Evolutionary conservation across 2,797 vertebrate genomes (phyloP).

Genomic region (Hypotaenidia okinawae): DNA sequence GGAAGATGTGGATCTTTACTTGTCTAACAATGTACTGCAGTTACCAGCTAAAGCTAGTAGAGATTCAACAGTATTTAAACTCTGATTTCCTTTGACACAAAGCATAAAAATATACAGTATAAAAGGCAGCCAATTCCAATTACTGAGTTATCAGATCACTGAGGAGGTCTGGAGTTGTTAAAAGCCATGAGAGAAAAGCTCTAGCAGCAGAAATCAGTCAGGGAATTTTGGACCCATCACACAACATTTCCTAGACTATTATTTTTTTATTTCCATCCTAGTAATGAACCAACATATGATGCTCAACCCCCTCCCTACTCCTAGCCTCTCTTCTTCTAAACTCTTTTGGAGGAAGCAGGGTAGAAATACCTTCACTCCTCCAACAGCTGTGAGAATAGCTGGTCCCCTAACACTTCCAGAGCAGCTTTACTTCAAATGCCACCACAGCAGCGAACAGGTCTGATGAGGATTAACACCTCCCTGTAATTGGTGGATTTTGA

Average conservation of each 20-base stretch:
- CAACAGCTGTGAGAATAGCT: slow-evolving; percentile 15
- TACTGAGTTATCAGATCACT: not conserved
- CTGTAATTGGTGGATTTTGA: slow-evolving; percentile 64
- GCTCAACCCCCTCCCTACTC: not conserved
- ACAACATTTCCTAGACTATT: not conserved
- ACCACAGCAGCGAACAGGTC: slow-evolving; percentile 39
- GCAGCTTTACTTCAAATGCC: slow-evolving; percentile 52
- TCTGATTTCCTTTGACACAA: not conserved
- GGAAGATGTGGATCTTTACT: not conserved
- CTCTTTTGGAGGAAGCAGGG: not conserved
- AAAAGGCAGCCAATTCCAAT: not conserved
- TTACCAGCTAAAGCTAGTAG: not conserved
- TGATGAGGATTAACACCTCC: slow-evolving; percentile 71
- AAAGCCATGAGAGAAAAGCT: not conserved
- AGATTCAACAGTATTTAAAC: not conserved
- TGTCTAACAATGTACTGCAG: not conserved
- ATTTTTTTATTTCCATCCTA: not conserved
- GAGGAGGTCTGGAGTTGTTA: not conserved
- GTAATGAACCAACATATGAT: not conserved
- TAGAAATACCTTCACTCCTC: slow-evolving; percentile 12
- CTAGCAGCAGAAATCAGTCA: not conserved
- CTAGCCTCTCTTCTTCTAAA: not conserved
- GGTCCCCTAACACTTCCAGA: slow-evolving; percentile 33
- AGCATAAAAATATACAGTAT: not conserved
- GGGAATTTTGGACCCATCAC: not conserved